A percentile compares a stretch with the other conserved stretches of the same genome.
Conservation (phyloP, 1,140 invertebrate species). For the Chrysopa pallens region DNA sequence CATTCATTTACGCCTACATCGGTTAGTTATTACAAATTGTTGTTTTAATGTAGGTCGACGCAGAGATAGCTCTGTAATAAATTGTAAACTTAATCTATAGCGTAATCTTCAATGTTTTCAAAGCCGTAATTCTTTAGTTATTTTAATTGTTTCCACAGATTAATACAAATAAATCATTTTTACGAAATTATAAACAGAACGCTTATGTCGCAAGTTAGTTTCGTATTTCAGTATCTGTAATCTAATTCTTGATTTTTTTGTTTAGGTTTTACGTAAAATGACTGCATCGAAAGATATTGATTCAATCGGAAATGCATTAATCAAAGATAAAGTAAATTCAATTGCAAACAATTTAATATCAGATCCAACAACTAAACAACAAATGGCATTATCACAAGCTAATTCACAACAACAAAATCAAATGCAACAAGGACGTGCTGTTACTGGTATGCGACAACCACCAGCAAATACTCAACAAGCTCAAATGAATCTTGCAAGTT, state of each 20-base stretch:
- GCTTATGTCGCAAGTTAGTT: too few species aligned
- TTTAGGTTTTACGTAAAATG: constrained; percentile 68
- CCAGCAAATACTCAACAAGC: not conserved
- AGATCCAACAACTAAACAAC: constrained; percentile 3
- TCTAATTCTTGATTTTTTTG: not conserved
- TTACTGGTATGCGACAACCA: constrained; percentile 24
- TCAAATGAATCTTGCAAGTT: too few species aligned
- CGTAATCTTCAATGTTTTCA: too few species aligned
- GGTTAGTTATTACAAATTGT: constrained; percentile 18
- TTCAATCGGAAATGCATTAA: not conserved
- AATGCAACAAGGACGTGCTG: constrained; percentile 24
- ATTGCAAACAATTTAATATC: not conserved
- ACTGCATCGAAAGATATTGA: constrained; percentile 68
- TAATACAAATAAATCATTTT: too few species aligned
- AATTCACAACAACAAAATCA: not conserved
- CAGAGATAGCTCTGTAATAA: too few species aligned
- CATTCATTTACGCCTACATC: constrained; percentile 80
- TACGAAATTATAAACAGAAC: too few species aligned
- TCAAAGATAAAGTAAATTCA: not conserved
- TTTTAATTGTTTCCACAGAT: too few species aligned
- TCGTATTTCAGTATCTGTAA: too few species aligned
- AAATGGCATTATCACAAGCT: not conserved
- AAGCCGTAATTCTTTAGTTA: too few species aligned
- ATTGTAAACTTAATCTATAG: too few species aligned
- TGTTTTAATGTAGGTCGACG: not conserved